A percentile compares a stretch with the other conserved stretches of the same genome.
Evolutionary conservation across 2,888 invertebrate species (phyloP).

Genomic region (Eucera pruinosa): DNA sequence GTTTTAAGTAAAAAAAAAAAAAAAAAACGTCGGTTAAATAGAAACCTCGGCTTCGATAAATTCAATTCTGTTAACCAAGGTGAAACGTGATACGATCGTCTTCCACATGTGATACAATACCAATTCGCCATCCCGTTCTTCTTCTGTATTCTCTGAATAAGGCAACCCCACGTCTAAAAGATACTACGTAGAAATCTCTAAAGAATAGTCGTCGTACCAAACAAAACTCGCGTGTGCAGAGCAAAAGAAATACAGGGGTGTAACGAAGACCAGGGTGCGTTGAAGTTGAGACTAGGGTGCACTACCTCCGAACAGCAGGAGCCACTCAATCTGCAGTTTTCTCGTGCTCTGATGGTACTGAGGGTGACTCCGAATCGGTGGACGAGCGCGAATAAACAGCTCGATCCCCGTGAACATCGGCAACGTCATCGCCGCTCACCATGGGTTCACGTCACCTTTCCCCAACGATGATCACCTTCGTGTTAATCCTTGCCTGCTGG

Average conservation of each 20-base stretch:
- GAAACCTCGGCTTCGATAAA: no score
- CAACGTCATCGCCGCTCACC: conserved; percentile 43
- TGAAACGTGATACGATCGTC: conserved; percentile 28
- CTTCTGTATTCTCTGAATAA: not conserved
- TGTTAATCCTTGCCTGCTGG: conserved; percentile 20
- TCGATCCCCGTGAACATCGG: conserved; percentile 47
- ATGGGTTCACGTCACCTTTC: conserved; percentile 41
- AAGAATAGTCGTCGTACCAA: not conserved
- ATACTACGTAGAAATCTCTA: not conserved
- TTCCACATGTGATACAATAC: conserved; percentile 43
- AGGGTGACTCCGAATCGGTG: conserved; percentile 58
- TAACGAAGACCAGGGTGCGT: conserved; percentile 4
- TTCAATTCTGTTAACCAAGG: not conserved
- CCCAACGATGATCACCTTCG: conserved; percentile 46
- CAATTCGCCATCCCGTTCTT: not conserved
- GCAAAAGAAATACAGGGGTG: not conserved
- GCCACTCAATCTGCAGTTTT: conserved; percentile 29
- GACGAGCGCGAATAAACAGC: conserved; percentile 59
- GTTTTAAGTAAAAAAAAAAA: no score
- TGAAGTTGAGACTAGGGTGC: conserved; percentile 6
- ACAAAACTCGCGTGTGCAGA: not conserved
- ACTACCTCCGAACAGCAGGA: conserved; percentile 28
- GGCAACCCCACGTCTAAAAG: no score
- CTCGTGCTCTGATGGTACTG: conserved; percentile 65
- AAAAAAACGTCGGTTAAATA: no score